Percentiles rank a stretch among this genome's conserved stretches.
These are phyloP conservation scores for Acrocera orbiculus DNA, from an alignment of 2,888 invertebrate species.

Conservation along the genomic window DNA sequence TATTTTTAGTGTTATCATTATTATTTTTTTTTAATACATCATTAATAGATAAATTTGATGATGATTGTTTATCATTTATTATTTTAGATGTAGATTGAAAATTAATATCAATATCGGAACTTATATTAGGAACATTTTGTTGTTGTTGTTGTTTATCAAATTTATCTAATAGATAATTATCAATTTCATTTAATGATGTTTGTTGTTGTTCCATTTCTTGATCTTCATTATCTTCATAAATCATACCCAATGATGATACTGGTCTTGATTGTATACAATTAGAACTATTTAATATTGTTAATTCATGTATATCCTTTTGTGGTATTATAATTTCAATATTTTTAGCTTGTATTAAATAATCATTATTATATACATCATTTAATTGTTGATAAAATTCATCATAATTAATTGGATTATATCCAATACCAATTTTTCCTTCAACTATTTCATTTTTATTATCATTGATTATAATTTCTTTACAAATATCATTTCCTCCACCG, in stretches of 20 bases:
- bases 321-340: slow-evolving; percentile 9
- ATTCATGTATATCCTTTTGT: slow-evolving; percentile 12
- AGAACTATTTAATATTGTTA: slow-evolving; percentile 11
- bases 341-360: slow-evolving; percentile 21
- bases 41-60: not conserved
- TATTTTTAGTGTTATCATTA: not conserved
- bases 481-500: slow-evolving; percentile 16
- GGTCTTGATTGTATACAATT: slow-evolving; percentile 36
- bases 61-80: not conserved
- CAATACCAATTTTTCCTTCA: slow-evolving; percentile 60
- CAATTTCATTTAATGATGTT: slow-evolving; percentile 22
- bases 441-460: slow-evolving; percentile 12
- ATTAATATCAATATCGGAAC: slow-evolving; percentile 9
- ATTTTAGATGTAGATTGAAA: slow-evolving; percentile 2
- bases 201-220: slow-evolving; percentile 26
- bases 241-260: slow-evolving; percentile 63
- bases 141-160: slow-evolving; percentile 6
- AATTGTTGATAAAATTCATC: slow-evolving; percentile 77
- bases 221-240: slow-evolving; percentile 73
- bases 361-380: slow-evolving; percentile 74
- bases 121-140: slow-evolving; percentile 8
- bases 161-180: slow-evolving; percentile 30
- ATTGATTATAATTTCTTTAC: not conserved
- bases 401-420: too few relatives aligned
- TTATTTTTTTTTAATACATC: not conserved